A percentile compares a stretch with the other conserved stretches of the same genome.
These are phyloP conservation scores for Ptilodon capucinus DNA, from an alignment of 2,888 invertebrate genomes.

Conservation along the genomic window DNA sequence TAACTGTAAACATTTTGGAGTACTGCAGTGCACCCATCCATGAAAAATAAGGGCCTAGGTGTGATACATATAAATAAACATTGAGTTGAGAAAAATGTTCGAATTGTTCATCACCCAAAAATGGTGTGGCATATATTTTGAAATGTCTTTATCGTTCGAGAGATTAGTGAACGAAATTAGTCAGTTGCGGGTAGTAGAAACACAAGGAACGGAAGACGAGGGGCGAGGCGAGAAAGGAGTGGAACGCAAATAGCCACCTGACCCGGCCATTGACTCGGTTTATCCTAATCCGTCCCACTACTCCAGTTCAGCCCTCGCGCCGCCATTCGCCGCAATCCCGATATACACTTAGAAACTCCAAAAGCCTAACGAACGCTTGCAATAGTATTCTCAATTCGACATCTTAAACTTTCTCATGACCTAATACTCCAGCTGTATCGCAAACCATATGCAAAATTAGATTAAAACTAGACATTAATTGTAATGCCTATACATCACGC, in stretches of 20 bases:
- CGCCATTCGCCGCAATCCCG: conserved; percentile 39
- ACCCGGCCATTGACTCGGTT: conserved; percentile 82
- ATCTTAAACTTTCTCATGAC: conserved; percentile 58
- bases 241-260: conserved; percentile 77
- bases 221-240: conserved; percentile 55
- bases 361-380: too few relatives aligned
- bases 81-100: too few relatives aligned
- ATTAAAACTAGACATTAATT: conserved; percentile 13
- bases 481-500: conserved; percentile 2
- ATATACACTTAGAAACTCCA: neutral
- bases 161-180: conserved; percentile 72
- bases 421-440: conserved; percentile 51
- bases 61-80: too few relatives aligned
- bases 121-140: conserved; percentile 23
- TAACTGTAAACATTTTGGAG: too few relatives aligned
- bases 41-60: too few relatives aligned
- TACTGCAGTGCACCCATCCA: too few relatives aligned
- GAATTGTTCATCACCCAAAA: too few relatives aligned
- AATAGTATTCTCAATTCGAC: conserved; percentile 2
- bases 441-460: conserved; percentile 33
- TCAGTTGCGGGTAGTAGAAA: conserved; percentile 64
- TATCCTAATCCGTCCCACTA: conserved; percentile 82
- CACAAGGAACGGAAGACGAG: conserved; percentile 61
- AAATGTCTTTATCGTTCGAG: conserved; percentile 52
- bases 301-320: conserved; percentile 69